Evolutionary conservation across 2,113 vertebrate genomes (phyloP), one percentile per base, ranked within the genome.

Genomic region (Chlorodrepanis virens): DNA sequence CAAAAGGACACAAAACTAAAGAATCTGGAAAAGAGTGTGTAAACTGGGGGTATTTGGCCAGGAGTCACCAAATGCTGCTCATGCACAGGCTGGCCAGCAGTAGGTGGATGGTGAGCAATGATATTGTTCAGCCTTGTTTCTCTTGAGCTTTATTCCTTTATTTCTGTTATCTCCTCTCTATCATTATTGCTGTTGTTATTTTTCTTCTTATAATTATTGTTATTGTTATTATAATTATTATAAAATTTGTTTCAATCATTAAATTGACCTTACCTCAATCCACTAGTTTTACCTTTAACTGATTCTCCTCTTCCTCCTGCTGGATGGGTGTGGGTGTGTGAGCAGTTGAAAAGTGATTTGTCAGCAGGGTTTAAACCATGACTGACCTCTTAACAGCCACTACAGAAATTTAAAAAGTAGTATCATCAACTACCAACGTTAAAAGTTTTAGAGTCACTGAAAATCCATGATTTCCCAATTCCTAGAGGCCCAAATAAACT

Each of bases 161-260:
- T 23, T 29, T 56, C 14, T 71, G 13, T 40, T 31, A 64, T 10
- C 11, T 49, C 17, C 3, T 25, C 31, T 22, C 16, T 69, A 28
- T 8, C 44, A 28, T 11, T 69, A 6, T 27, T 47, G 1, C 2
- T 15, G 14, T 28, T 6, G 1, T 40, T 5, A 7, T 40, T 59
- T 3, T 10, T 25, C 9, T 20, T 44, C 3, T 54, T 65, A 14
- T 23, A 0, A 12, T 49, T 12, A 49, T 22, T 18, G 2, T 12
- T 23, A 35, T 42, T 22, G 5, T 5, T 53, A 4, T 47, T 29
- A 8, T 29, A 17, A 23, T 31, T 28, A 40, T 21, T 18, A 13
- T 33, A 10, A 33, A 39, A 4, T 39, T 60, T 39, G 11, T n/a
- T 81, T 74, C 13, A 45, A 12, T n/a, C 33, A 29, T 67, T 59